These are phyloP conservation scores for Cassiopea andromeda DNA, from an alignment of 30 jellyfish, hydroid and myxozoan species.

Conservation along the genomic window DNA sequence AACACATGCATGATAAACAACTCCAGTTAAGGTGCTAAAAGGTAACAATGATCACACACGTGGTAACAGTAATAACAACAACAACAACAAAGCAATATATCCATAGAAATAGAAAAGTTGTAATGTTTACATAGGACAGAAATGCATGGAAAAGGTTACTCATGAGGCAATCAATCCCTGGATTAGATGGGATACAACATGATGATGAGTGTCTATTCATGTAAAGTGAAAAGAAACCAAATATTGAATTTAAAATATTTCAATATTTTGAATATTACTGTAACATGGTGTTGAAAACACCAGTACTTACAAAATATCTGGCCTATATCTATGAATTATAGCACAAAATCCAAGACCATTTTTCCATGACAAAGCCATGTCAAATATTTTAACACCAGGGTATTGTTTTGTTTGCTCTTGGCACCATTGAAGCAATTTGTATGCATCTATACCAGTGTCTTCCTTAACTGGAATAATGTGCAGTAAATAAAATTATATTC, in stretches of 20 bases:
- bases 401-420: slow-evolving; percentile 83
- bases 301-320: slow-evolving; percentile 77
- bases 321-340: slow-evolving; percentile 83
- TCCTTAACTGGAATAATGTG: slow-evolving; percentile 2
- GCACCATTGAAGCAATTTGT: slow-evolving; percentile 82
- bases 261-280: not conserved
- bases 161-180: too few species aligned
- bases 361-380: slow-evolving; percentile 86
- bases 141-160: too few species aligned
- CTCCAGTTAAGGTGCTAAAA: too few species aligned
- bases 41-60: too few species aligned
- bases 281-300: not conserved
- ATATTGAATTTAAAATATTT: too few species aligned
- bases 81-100: too few species aligned
- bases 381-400: slow-evolving; percentile 72
- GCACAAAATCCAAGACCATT: slow-evolving; percentile 95
- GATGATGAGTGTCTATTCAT: not conserved
- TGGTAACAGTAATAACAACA: too few species aligned
- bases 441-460: slow-evolving; percentile 76
- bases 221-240: not conserved
- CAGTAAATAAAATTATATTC: not conserved
- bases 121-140: too few species aligned
- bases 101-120: too few species aligned
- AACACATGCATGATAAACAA: too few species aligned
- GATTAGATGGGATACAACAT: too few species aligned